A percentile compares a stretch with the other conserved stretches of the same genome.
Evolutionary conservation across 2,797 vertebrate genomes (phyloP).

Genomic region (Pantherophis alleghaniensis): DNA sequence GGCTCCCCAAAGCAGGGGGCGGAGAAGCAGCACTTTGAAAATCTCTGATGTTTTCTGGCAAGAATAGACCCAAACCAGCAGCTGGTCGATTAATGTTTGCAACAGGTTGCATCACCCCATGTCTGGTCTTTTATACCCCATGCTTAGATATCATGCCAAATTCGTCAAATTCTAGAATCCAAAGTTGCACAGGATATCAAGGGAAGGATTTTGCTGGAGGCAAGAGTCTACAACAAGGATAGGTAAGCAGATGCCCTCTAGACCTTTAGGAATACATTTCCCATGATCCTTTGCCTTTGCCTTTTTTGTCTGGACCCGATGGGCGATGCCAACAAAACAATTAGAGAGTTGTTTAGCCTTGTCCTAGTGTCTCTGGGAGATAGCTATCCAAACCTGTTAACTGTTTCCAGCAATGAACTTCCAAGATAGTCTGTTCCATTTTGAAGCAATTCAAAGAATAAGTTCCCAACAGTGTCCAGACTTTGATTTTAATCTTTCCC

Average conservation of each 20-base stretch:
- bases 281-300: background rate
- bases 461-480: background rate
- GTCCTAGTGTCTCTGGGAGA: background rate
- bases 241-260: background rate
- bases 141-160: background rate
- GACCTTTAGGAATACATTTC: background rate
- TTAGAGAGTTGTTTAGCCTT: background rate
- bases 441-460: background rate
- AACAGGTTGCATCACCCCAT: background rate
- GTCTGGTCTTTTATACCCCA: background rate
- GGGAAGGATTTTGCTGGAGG: background rate
- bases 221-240: background rate
- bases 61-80: background rate
- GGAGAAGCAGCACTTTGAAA: background rate
- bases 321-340: background rate
- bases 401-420: background rate
- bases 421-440: background rate
- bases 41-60: background rate
- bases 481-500: background rate
- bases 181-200: background rate
- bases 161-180: background rate
- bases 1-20: background rate
- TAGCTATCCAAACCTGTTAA: conserved; percentile 13
- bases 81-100: background rate
- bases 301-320: background rate